Evolutionary conservation across 2,888 invertebrate species (phyloP).

Genomic region (Limenitis camilla): DNA sequence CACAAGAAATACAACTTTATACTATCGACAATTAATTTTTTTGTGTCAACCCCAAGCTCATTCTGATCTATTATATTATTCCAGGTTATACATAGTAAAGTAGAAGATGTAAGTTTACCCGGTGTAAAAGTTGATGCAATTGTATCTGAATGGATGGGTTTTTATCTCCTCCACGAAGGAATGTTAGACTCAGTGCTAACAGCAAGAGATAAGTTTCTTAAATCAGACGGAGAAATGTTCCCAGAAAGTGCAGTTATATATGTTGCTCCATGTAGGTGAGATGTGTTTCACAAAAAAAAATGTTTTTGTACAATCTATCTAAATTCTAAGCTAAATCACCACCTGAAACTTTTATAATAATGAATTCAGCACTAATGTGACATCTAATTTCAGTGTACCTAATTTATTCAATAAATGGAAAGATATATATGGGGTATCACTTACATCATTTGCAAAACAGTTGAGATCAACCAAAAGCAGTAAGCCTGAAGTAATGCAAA

Average conservation of each 20-base stretch:
- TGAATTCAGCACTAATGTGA: background rate
- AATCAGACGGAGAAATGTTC: slow-evolving; percentile 81
- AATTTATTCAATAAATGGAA: slow-evolving; percentile 83
- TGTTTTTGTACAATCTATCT: too few relatives aligned
- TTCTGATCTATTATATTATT: slow-evolving; percentile 14
- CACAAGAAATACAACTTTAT: too few relatives aligned
- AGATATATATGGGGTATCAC: slow-evolving; percentile 84
- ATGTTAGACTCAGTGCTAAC: slow-evolving; percentile 93
- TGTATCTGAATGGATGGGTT: slow-evolving; percentile 99
- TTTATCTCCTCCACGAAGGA: slow-evolving; percentile 94
- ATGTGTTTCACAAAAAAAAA: background rate
- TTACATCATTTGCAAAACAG: slow-evolving; percentile 78
- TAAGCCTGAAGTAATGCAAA: slow-evolving; percentile 78
- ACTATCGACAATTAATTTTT: too few relatives aligned
- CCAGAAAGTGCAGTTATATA: slow-evolving; percentile 78
- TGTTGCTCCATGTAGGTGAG: slow-evolving; percentile 79
- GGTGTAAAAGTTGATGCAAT: slow-evolving; percentile 86
- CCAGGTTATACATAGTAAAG: slow-evolving; percentile 81
- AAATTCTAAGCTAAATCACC: too few relatives aligned
- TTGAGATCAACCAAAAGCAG: slow-evolving; percentile 76
- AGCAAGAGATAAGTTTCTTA: slow-evolving; percentile 87
- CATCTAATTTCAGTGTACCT: slow-evolving; percentile 67
- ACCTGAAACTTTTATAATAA: background rate
- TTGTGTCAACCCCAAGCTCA: background rate
- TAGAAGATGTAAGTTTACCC: slow-evolving; percentile 84